Base-by-base conservation (phyloP, 2,797 vertebrate species). In the Myripristis murdjan region DNA sequence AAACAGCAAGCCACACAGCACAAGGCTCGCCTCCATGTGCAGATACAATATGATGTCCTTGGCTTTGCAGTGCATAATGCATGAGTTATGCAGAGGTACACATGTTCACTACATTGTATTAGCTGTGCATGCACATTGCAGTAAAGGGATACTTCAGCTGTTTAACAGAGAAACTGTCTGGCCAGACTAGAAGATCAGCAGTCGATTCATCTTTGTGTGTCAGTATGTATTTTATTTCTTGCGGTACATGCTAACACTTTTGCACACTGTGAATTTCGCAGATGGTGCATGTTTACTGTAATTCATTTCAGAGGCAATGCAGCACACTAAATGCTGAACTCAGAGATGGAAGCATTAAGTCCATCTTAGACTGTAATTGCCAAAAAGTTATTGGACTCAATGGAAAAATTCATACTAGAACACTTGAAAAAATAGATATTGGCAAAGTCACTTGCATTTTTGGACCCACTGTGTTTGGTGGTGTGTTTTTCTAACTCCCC, bases 1-100 rank as follows among this genome's bases (percentile, higher is more conserved):
- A 18, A 28, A 15, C 31, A 41, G 15, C 39, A 20, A 22, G 26
- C 24, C 46, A 55, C 15, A 18, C 28, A 11, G 33, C 48, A 3
- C 15, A 1, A 28, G 55, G 0, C 51, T 44, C 5, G 2, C 22
- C 24, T 54, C 31, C 26, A 35, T 0, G 4, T 41, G 20, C 74
- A 47, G 22, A 16, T 0, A n/a, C n/a, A n/a, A 49, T 10, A 20
- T 24, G 37, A 75, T 9, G 47, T 62, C 70, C 4, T 4, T 18
- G n/a, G 49, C 22, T 14, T 69, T 56, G 47, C 43, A 47, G 14
- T 49, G 26, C 64, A 71, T 47, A 47, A 64, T 39, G 56, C 16
- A 24, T 20, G n/a, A 67, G 23, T n/a, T n/a, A n/a, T n/a, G 46
- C 3, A 37, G 54, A 64, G 41, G 22, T 52, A 18, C 23, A 37